Percentiles rank a stretch among this genome's conserved stretches.
Conservation (phyloP, 2,113 vertebrate genomes). For the Loxodonta africana region DNA sequence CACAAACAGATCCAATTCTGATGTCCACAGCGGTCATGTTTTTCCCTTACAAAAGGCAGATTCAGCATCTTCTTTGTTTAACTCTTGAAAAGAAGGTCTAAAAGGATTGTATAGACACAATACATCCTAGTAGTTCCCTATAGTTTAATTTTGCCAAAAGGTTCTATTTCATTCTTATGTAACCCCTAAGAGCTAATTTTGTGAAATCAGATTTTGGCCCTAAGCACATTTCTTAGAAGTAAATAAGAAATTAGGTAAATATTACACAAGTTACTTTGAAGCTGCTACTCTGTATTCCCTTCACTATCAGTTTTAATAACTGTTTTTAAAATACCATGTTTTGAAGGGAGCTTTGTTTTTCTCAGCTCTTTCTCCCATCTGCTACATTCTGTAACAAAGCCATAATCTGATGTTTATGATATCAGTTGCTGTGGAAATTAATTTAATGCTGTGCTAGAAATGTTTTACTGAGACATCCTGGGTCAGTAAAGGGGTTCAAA, state of each 20-base stretch:
- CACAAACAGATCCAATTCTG: constrained; percentile 17
- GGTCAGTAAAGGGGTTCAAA: background rate
- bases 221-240: constrained; percentile 39
- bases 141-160: background rate
- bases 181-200: background rate
- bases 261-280: constrained; percentile 39
- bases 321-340: constrained; percentile 65
- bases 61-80: background rate
- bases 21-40: background rate
- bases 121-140: background rate
- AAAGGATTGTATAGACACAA: background rate
- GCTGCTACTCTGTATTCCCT: background rate
- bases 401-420: constrained; percentile 60
- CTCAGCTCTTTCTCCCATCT: constrained; percentile 61
- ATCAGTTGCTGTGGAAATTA: constrained; percentile 56
- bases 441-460: background rate
- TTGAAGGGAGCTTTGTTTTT: constrained; percentile 67
- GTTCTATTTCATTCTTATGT: background rate
- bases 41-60: constrained; percentile 25
- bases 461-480: background rate
- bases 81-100: background rate
- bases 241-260: constrained; percentile 57
- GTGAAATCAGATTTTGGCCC: background rate
- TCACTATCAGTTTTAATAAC: constrained; percentile 53
- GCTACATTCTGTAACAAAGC: constrained; percentile 64